phyloP scores from a whole-genome alignment of 2,113 vertebrate species.

The Eonycteris spelaea region DNA sequence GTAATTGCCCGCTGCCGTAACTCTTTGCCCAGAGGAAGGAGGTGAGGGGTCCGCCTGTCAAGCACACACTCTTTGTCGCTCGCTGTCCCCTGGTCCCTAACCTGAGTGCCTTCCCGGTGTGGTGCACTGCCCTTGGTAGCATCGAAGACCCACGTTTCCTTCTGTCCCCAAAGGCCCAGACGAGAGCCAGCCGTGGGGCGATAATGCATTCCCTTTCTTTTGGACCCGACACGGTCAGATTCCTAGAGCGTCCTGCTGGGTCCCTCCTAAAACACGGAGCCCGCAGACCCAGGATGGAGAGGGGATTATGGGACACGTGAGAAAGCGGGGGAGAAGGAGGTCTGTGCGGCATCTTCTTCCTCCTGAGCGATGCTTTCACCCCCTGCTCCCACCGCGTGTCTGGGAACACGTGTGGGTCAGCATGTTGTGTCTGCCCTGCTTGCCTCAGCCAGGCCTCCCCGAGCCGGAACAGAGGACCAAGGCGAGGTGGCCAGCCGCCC shows the following conservation, averaged over 20 bases:
- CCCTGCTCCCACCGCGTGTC: rapidly evolving
- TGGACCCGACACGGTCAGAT: neutral
- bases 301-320: neutral
- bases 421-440: neutral
- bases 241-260: neutral
- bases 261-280: neutral
- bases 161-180: neutral
- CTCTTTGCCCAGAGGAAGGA: neutral
- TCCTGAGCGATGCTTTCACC: neutral
- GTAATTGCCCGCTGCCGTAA: neutral
- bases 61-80: neutral
- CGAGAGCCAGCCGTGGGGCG: neutral
- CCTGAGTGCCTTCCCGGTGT: too few species aligned
- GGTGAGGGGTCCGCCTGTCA: neutral
- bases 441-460: neutral
- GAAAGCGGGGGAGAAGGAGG: neutral
- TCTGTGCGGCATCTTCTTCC: neutral
- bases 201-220: neutral
- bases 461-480: neutral
- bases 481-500: rapidly evolving
- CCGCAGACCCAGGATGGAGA: neutral
- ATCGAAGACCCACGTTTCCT: neutral
- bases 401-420: neutral
- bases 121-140: neutral
- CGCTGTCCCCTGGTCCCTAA: neutral